A percentile compares a stretch with the other conserved stretches of the same genome.
phyloP scores from a whole-genome alignment of 2,113 vertebrate genomes.

The Perca schrenkii region DNA sequence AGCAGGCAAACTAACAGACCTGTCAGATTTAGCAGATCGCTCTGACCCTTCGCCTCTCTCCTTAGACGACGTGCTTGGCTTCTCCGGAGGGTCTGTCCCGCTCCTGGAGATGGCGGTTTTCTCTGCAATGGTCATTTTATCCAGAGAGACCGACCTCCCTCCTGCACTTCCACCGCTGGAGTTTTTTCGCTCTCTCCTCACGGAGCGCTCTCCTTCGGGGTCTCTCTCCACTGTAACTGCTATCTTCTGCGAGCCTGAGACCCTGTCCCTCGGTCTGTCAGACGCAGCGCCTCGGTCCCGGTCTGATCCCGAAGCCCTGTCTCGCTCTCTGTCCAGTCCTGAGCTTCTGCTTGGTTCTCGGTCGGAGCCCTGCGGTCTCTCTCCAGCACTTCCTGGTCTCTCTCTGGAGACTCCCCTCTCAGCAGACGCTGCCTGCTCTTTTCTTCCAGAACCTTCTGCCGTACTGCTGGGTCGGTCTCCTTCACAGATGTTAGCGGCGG shows the following conservation, averaged over 20 bases:
- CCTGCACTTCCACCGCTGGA: conserved; percentile 34
- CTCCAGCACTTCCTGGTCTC: conserved; percentile 59
- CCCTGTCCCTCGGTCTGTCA: conserved; percentile 58
- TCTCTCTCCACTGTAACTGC: conserved; percentile 43
- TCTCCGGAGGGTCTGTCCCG: conserved; percentile 58
- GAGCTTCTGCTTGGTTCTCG: conserved; percentile 59
- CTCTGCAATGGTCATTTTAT: conserved; percentile 79
- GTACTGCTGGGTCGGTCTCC: conserved; percentile 52
- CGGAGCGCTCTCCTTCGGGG: conserved; percentile 33
- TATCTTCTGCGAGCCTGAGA: conserved; percentile 47
- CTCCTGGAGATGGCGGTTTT: conserved; percentile 59
- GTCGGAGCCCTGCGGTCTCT: conserved; percentile 51
- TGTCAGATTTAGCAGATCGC: conserved; percentile 59
- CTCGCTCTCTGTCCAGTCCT: conserved; percentile 60
- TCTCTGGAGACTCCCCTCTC: conserved; percentile 67
- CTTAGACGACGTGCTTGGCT: conserved; percentile 53
- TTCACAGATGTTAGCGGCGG: conserved; percentile 20
- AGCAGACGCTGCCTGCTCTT: conserved; percentile 49
- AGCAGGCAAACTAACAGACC: conserved; percentile 49
- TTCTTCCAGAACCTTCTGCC: conserved; percentile 47
- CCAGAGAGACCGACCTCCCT: conserved; percentile 73
- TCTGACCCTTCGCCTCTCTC: conserved; percentile 62
- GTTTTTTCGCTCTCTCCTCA: conserved; percentile 56
- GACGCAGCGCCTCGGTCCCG: conserved; percentile 27
- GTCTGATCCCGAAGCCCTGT: conserved; percentile 47